These are phyloP conservation scores for Hydrozoanthus tunicans DNA, from an alignment of 64 coral and sea anemone genomes.

Conservation along the genomic window DNA sequence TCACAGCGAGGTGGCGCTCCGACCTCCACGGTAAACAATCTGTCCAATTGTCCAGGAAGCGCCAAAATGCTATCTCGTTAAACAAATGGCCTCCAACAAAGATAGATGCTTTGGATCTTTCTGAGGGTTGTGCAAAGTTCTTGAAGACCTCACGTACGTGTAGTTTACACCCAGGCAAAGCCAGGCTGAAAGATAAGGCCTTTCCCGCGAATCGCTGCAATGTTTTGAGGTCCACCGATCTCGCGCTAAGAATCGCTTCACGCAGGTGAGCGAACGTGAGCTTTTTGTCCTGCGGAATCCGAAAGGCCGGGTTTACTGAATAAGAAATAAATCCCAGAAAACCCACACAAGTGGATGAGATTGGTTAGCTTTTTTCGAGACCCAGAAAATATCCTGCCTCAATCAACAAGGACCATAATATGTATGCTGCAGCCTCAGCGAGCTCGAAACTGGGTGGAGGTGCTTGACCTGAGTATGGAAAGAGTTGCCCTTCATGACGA, in stretches of 20 bases:
- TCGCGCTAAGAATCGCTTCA: too few species aligned
- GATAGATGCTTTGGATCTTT: too few species aligned
- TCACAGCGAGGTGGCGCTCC: too few species aligned
- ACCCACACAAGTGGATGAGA: constrained; percentile 28
- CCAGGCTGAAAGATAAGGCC: too few species aligned
- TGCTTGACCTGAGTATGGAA: not conserved
- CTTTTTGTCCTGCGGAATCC: too few species aligned
- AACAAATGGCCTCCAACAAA: too few species aligned
- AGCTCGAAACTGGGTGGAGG: not conserved
- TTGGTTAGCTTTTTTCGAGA: constrained; percentile 11
- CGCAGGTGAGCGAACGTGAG: too few species aligned
- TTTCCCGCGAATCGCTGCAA: constrained; percentile 40
- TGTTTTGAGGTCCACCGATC: too few species aligned
- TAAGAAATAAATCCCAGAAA: constrained; percentile 58
- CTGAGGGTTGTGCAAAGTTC: not conserved
- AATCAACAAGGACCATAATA: constrained; percentile 37
- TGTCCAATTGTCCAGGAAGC: not conserved
- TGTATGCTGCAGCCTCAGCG: constrained; percentile 13
- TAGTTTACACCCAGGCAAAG: too few species aligned
- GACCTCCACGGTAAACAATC: too few species aligned
- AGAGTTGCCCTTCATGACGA: constrained; percentile 16
- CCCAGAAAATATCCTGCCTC: constrained; percentile 52
- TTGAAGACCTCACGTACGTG: too few species aligned
- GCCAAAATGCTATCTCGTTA: too few species aligned
- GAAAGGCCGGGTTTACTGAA: not conserved